Conservation (phyloP, 30 jellyfish, hydroid and myxozoan species). For the Turritopsis rubra region DNA sequence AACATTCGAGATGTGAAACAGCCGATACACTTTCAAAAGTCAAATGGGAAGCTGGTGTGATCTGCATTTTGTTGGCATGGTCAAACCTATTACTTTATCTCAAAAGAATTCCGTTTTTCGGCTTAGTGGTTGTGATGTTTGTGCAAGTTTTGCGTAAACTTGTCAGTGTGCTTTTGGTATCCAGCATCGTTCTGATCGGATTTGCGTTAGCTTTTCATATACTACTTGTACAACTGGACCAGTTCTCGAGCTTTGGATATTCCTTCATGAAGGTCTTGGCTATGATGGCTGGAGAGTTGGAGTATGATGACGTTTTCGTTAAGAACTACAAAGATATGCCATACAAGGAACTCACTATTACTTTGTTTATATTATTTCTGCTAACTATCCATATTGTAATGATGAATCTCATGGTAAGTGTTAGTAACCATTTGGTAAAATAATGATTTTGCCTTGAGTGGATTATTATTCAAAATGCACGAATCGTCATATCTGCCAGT, state of each 20-base stretch:
- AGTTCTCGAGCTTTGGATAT: constrained; percentile 26
- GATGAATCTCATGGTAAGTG: constrained; percentile 81
- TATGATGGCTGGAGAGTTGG: constrained; percentile 74
- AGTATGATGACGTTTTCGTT: constrained; percentile 31
- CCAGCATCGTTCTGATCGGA: constrained; percentile 33
- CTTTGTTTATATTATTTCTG: constrained; percentile 1
- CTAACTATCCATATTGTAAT: constrained; percentile 10
- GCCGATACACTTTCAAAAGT: neutral
- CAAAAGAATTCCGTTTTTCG: constrained; percentile 49
- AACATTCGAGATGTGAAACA: neutral
- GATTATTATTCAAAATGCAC: too few relatives aligned
- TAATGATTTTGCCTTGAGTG: too few relatives aligned
- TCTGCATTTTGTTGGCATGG: constrained; percentile 43
- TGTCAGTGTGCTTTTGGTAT: constrained; percentile 34
- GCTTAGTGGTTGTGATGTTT: constrained; percentile 58
- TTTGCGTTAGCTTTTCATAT: constrained; percentile 49
- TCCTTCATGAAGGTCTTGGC: constrained; percentile 36
- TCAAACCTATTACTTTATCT: constrained; percentile 39
- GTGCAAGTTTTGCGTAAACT: constrained; percentile 31
- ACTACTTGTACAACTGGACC: constrained; percentile 39
- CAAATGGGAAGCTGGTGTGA: constrained; percentile 31
- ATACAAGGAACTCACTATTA: neutral
- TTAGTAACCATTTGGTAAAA: neutral
- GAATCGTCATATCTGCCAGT: too few relatives aligned
- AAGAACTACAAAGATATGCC: neutral